A percentile compares a stretch with the other conserved stretches of the same genome.
phyloP scores from a whole-genome alignment of 1,140 invertebrate genomes.

The Penaeus vannamei region DNA sequence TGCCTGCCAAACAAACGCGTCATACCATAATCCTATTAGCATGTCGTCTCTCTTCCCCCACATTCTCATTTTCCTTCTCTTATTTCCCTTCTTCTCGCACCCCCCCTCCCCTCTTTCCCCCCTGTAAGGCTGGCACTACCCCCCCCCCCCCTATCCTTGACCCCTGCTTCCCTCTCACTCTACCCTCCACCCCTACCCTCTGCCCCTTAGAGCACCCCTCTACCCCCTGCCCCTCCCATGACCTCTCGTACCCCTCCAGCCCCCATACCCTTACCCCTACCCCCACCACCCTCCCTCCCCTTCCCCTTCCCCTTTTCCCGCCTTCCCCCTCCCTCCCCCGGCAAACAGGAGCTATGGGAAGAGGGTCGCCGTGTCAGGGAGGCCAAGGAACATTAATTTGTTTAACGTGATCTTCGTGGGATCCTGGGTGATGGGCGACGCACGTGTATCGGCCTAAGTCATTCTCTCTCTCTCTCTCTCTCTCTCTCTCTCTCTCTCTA shows the following conservation, averaged over 20 bases:
- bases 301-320: no score
- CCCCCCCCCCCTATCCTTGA: no score
- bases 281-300: no score
- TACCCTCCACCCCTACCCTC: no score
- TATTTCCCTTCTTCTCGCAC: not conserved
- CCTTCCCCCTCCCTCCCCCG: no score
- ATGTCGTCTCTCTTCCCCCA: not conserved
- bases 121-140: not conserved
- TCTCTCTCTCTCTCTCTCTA: no score
- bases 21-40: not conserved
- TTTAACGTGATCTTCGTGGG: conserved; percentile 24
- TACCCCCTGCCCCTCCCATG: no score
- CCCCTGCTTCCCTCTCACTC: no score
- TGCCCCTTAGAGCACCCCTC: no score
- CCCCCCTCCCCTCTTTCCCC: not conserved
- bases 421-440: not conserved
- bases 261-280: no score
- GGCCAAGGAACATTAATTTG: conserved; percentile 23
- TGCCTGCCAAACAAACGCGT: not conserved
- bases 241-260: no score
- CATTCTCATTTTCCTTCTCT: not conserved
- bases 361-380: not conserved
- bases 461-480: not conserved
- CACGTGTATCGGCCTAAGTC: not conserved
- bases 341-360: not conserved